phyloP scores from a whole-genome alignment of 2,797 vertebrate species.

The Brachymystax lenok region DNA sequence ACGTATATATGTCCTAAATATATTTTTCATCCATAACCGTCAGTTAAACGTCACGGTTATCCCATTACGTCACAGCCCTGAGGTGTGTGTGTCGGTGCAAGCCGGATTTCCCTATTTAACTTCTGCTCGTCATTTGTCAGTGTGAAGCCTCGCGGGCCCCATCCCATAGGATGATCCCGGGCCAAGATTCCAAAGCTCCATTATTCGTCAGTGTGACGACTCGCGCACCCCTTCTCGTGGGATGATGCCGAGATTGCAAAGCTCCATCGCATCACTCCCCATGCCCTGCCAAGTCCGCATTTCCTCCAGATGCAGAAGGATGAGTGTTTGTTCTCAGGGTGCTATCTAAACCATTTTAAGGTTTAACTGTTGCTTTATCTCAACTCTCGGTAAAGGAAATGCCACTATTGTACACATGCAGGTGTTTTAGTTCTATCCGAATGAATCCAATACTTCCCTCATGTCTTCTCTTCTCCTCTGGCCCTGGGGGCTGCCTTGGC shows the following conservation, averaged over 20 bases:
- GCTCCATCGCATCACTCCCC: no score
- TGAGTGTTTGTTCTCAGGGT: not conserved
- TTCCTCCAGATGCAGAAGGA: conserved; percentile 67
- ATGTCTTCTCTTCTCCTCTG: not conserved
- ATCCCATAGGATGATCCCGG: conserved; percentile 30
- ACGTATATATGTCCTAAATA: no score
- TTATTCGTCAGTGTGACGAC: conserved; percentile 3
- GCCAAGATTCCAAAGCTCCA: conserved; percentile 50
- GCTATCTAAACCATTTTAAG: not conserved
- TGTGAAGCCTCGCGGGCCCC: conserved; percentile 50
- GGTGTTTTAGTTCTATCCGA: not conserved
- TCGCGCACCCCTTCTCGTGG: no score
- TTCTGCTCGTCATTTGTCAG: conserved; percentile 36
- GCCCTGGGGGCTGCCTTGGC: not conserved
- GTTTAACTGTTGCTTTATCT: not conserved
- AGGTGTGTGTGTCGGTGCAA: not conserved
- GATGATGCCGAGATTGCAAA: no score
- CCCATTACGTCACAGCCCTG: not conserved
- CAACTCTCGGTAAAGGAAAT: not conserved
- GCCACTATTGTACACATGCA: not conserved
- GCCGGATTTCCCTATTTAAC: not conserved
- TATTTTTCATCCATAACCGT: no score
- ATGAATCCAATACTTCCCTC: not conserved
- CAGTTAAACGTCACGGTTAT: no score
- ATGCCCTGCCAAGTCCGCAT: conserved; percentile 47